phyloP scores from a whole-genome alignment of 2,113 vertebrate species.

The Syngnathus floridae region DNA sequence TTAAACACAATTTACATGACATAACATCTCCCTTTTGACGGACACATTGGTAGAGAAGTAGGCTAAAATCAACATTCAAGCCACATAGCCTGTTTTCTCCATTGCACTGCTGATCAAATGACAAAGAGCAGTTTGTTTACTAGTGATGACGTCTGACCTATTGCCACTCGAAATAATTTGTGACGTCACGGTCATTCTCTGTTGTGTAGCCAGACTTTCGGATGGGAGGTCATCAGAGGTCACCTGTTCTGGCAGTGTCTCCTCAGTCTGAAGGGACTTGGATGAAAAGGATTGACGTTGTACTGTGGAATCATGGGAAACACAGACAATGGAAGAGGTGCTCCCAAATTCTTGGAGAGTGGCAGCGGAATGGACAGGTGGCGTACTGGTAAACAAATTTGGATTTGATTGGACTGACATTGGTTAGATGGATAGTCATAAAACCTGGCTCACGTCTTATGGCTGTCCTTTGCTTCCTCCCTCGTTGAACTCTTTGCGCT shows the following conservation, averaged over 20 bases:
- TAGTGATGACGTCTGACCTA: not conserved
- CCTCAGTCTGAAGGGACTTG: constrained; percentile 57
- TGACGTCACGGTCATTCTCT: not conserved
- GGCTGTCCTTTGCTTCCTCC: constrained; percentile 15
- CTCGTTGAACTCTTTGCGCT: constrained; percentile 40
- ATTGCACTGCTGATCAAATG: not conserved
- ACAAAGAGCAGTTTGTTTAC: not conserved
- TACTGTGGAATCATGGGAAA: constrained; percentile 10
- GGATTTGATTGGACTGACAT: not conserved
- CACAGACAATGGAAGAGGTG: not conserved
- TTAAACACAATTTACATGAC: not conserved
- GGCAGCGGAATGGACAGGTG: constrained; percentile 4
- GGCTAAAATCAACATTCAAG: not conserved
- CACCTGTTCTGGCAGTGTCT: constrained; percentile 41
- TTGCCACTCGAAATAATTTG: not conserved
- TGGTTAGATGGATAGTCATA: not conserved
- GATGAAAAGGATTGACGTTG: constrained; percentile 16
- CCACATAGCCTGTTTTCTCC: not conserved
- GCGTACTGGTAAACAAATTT: constrained; percentile 9
- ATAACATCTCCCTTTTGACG: not conserved
- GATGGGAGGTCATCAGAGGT: not conserved
- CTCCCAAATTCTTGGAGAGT: constrained; percentile 1
- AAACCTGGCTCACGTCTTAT: constrained; percentile 16
- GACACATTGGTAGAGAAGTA: not conserved
- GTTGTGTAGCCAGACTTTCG: too few species aligned